Evolutionary conservation across 2,888 invertebrate genomes (phyloP).

Genomic region (Ischnus inquisitorius): DNA sequence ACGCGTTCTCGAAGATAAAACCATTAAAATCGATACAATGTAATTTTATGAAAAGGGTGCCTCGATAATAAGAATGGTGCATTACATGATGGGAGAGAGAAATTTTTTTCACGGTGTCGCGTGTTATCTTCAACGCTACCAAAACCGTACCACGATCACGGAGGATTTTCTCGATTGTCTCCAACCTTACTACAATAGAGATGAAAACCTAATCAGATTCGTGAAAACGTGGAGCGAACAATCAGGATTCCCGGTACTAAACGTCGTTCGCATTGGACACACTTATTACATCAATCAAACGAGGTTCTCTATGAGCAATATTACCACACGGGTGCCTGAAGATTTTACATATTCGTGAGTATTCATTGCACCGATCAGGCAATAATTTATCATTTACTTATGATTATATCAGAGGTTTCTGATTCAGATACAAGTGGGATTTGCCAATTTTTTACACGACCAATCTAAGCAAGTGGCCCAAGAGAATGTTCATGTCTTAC

Average conservation of each 20-base stretch:
- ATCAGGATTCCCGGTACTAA: constrained; percentile 72
- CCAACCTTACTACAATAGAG: constrained; percentile 5
- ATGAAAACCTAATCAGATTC: constrained; percentile 63
- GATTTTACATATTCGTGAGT: constrained; percentile 48
- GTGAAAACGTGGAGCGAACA: constrained; percentile 69
- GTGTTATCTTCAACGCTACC: constrained; percentile 61
- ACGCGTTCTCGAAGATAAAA: neutral
- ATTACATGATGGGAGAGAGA: constrained; percentile 64
- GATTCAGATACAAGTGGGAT: constrained; percentile 52
- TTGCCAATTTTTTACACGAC: constrained; percentile 50
- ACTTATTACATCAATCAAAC: constrained; percentile 57
- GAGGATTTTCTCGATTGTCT: constrained; percentile 66
- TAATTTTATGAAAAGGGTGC: constrained; percentile 65
- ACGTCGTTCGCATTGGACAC: constrained; percentile 46
- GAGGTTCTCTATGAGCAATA: constrained; percentile 24
- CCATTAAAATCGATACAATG: neutral
- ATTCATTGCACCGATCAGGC: neutral
- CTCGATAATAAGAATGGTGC: constrained; percentile 72
- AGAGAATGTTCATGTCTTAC: constrained; percentile 30
- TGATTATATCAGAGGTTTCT: constrained; percentile 1
- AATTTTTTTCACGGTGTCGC: constrained; percentile 65
- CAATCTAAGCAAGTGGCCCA: constrained; percentile 18
- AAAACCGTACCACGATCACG: constrained; percentile 58
- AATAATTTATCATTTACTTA: neutral
- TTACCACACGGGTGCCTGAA: neutral